Percentiles rank a stretch among this genome's conserved stretches.
Evolutionary conservation across 2,113 vertebrate species (phyloP).

Genomic region (Salminus brasiliensis): DNA sequence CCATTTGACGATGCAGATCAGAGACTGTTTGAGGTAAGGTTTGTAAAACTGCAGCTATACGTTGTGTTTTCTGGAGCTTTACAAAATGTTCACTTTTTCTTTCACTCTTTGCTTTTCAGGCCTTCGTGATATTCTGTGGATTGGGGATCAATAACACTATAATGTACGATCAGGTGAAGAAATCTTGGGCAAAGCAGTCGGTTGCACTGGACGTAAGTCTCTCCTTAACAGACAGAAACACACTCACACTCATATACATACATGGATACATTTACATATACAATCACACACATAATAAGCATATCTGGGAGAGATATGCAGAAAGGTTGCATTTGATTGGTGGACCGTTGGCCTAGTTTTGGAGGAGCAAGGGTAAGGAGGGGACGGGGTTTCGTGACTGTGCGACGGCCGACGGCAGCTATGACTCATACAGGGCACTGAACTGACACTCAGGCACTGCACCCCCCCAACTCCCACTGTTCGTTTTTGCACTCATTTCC

Average conservation of each 20-base stretch:
- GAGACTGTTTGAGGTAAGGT: slow-evolving; percentile 93
- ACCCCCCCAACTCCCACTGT: neutral
- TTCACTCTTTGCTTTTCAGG: slow-evolving; percentile 74
- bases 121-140: slow-evolving; percentile 99
- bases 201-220: slow-evolving; percentile 94
- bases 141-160: slow-evolving; percentile 99
- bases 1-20: slow-evolving; percentile 97
- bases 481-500: slow-evolving; percentile 34
- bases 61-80: neutral
- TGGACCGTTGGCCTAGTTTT: slow-evolving; percentile 37
- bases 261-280: neutral
- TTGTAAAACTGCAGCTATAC: neutral
- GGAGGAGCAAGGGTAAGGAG: neutral
- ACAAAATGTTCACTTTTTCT: neutral
- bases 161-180: slow-evolving; percentile 99
- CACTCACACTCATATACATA: slow-evolving; percentile 1
- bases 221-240: neutral
- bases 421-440: slow-evolving; percentile 29
- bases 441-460: slow-evolving; percentile 3
- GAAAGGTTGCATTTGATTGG: slow-evolving; percentile 23
- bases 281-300: neutral
- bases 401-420: neutral
- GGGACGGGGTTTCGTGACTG: slow-evolving; percentile 9
- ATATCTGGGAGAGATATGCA: neutral
- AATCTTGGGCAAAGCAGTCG: slow-evolving; percentile 98